phyloP scores from a whole-genome alignment of 2,113 vertebrate species.

The Mirza zaza region DNA sequence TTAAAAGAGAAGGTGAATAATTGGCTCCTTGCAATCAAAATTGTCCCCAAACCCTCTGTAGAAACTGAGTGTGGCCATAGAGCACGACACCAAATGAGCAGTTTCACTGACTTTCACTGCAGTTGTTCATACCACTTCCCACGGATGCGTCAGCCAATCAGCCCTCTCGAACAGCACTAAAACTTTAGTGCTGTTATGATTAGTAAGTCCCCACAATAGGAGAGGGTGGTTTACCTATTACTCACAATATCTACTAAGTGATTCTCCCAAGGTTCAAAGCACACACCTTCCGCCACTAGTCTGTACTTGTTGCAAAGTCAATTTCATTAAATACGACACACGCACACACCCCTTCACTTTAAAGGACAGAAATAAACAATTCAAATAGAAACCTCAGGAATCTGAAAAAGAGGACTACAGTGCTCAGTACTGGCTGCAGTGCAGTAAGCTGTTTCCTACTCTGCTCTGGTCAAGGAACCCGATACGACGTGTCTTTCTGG shows the following conservation, averaged over 20 bases:
- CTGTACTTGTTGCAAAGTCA: background rate
- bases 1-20: background rate
- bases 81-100: background rate
- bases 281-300: background rate
- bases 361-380: background rate
- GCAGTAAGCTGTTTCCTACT: background rate
- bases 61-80: background rate
- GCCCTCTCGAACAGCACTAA: background rate
- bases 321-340: background rate
- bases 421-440: rapidly evolving
- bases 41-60: background rate
- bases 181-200: background rate
- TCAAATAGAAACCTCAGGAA: background rate
- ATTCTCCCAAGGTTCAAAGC: background rate
- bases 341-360: background rate
- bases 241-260: background rate
- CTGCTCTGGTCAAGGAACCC: background rate
- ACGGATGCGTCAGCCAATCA: background rate
- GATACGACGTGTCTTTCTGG: background rate
- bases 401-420: background rate
- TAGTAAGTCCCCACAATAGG: background rate
- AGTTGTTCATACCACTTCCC: background rate
- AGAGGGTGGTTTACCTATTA: background rate
- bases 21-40: background rate
- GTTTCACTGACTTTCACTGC: background rate